Percentiles rank a stretch among this genome's conserved stretches.
phyloP scores from a whole-genome alignment of 2,113 vertebrate genomes.

The Amazona vittata region DNA sequence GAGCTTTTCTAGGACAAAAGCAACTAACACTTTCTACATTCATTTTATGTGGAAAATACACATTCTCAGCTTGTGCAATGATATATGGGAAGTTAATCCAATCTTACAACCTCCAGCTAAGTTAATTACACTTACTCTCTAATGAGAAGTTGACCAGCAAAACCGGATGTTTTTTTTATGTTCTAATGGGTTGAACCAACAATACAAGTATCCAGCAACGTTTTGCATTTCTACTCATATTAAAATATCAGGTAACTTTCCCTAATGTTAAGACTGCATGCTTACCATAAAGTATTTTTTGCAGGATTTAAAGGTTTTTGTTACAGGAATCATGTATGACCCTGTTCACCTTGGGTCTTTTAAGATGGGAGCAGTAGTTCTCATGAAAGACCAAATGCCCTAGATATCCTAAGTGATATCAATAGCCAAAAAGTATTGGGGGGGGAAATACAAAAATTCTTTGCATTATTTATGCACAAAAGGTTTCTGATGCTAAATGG shows the following conservation, averaged over 20 bases:
- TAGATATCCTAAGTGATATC: background rate
- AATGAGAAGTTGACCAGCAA: background rate
- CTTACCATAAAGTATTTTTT: background rate
- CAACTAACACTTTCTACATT: background rate
- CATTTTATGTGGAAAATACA: conserved; percentile 26
- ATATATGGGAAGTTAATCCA: background rate
- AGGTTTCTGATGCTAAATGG: background rate
- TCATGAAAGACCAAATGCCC: background rate
- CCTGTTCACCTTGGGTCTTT: background rate
- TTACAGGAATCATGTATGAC: background rate
- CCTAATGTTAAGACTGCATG: background rate
- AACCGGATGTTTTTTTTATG: background rate
- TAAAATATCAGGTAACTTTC: background rate
- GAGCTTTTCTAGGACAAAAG: conserved; percentile 22
- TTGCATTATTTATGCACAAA: background rate
- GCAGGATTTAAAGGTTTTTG: background rate
- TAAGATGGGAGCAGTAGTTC: background rate
- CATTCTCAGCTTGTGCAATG: background rate
- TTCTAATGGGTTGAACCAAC: too few species aligned
- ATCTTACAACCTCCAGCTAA: background rate
- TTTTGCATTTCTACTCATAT: background rate
- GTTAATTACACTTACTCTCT: background rate
- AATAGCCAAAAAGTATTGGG: fast-evolving
- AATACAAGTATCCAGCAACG: background rate
- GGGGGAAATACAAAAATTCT: background rate